phyloP scores from a whole-genome alignment of 2,113 vertebrate genomes.

The Microcebus murinus region DNA sequence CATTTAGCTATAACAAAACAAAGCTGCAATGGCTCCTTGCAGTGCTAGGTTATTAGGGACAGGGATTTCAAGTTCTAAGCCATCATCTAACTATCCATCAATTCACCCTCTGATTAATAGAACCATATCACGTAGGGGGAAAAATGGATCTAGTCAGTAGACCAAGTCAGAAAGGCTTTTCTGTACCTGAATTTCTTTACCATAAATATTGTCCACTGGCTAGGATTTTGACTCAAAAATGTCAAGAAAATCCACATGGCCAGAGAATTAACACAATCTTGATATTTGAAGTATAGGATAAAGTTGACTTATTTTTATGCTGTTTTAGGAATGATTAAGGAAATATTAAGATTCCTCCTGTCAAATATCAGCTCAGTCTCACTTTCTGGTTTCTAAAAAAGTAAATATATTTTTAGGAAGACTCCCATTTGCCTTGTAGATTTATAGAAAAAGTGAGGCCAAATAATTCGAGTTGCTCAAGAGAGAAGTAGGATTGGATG shows the following conservation, averaged over 20 bases:
- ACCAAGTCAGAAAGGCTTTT: conserved; percentile 31
- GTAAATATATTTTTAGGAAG: conserved; percentile 22
- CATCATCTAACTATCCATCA: conserved; percentile 1
- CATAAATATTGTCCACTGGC: conserved; percentile 59
- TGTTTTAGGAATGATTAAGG: conserved; percentile 31
- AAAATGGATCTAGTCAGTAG: not conserved
- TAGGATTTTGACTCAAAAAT: conserved; percentile 50
- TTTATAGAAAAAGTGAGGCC: not conserved
- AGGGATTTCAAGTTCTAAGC: conserved; percentile 29
- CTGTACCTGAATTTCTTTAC: conserved; percentile 48
- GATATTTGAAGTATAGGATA: not conserved
- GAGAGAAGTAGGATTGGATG: not conserved
- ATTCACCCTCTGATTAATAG: conserved; percentile 31
- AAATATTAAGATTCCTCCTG: conserved; percentile 30
- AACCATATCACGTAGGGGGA: conserved; percentile 33
- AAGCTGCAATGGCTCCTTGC: not conserved
- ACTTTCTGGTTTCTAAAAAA: conserved; percentile 3
- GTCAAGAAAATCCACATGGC: not conserved
- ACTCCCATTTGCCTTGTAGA: not conserved
- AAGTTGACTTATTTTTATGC: conserved; percentile 28
- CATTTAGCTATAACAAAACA: conserved; percentile 35
- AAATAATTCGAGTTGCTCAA: conserved; percentile 31
- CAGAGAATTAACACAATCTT: conserved; percentile 30
- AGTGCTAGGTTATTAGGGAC: not conserved
- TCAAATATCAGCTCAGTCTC: conserved; percentile 15